Base-by-base conservation (phyloP, 2,888 invertebrate species). In the Amphipoea oculea region DNA sequence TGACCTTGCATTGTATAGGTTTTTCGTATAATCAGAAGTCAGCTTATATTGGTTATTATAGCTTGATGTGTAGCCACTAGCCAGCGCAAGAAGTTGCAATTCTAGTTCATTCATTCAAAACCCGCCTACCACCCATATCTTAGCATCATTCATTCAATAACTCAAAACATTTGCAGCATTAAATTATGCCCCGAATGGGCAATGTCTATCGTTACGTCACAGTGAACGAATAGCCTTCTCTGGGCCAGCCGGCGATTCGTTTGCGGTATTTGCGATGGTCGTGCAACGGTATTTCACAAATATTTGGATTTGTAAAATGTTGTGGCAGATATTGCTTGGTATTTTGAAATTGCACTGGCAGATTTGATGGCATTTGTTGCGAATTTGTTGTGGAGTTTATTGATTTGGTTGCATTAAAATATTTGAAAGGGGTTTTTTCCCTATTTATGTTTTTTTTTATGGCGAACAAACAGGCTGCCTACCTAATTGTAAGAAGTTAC, bases 281-380 rank as follows among this genome's bases (percentile, higher is more conserved):
- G 57, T 63, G 68, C 78, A 76, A 82, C 78, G 84, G 86, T 86
- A 89, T 89, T 89, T 85, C 78, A 79, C 88, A 90, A 90, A 89
- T 90, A 89, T 90, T 89, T 89, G 86, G 81, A 83, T 87, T 87
- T 86, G 82, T 90, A 89, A 90, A 89, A 89, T 85, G 75, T 87
- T 90, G 83, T 81, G 81, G 83, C 76, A 86, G 82, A 85, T 88
- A 90, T 86, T 84, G 83, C 79, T 85, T 65, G 79, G 81, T 77
- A 84, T 89, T 88, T 85, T 83, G 82, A 86, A 88, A 89, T 88
- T 85, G 86, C 70, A 83, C 67, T 72, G 73, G 83, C 65, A 76
- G 81, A 81, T 79, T 75, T 76, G 75, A 83, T 82, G 81, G 80
- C 29, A 73, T 85, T 86, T 76, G 70, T 73, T 81, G 68, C 36